Conservation (phyloP, 2,888 invertebrate genomes). For the Stictocephala bisonia region DNA sequence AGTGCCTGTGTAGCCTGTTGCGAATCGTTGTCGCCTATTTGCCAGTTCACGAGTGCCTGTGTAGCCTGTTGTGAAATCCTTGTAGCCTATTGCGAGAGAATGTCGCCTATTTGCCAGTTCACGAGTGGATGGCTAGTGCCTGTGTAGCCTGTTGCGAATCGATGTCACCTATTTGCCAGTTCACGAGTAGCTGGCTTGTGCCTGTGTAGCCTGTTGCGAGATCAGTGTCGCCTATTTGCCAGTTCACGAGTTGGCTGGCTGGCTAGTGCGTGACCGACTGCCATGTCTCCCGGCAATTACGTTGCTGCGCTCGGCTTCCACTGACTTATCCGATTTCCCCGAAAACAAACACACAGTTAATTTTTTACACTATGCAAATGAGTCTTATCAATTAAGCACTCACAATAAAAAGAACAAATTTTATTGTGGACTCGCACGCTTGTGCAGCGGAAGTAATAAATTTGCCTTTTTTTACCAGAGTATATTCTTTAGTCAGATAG, state of each 20-base stretch:
- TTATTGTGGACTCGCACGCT: conserved; percentile 32
- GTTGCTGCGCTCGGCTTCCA: neutral
- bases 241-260: neutral
- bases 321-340: conserved; percentile 38
- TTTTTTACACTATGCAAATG: conserved; percentile 40
- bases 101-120: too few species aligned
- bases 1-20: too few species aligned
- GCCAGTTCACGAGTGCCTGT: too few species aligned
- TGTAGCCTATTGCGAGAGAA: too few species aligned
- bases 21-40: too few species aligned
- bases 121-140: too few species aligned
- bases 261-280: conserved; percentile 27
- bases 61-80: too few species aligned
- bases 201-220: too few species aligned
- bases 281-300: conserved; percentile 32
- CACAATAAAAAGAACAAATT: conserved; percentile 41
- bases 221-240: too few species aligned
- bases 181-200: neutral
- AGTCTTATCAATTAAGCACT: conserved; percentile 41
- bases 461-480: conserved; percentile 20
- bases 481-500: neutral
- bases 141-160: too few species aligned
- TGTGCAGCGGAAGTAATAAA: conserved; percentile 31
- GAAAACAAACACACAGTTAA: conserved; percentile 36
- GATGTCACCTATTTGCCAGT: too few species aligned